Evolutionary conservation across 1,140 invertebrate species (phyloP).

Genomic region (Gonatopus flavifemur): DNA sequence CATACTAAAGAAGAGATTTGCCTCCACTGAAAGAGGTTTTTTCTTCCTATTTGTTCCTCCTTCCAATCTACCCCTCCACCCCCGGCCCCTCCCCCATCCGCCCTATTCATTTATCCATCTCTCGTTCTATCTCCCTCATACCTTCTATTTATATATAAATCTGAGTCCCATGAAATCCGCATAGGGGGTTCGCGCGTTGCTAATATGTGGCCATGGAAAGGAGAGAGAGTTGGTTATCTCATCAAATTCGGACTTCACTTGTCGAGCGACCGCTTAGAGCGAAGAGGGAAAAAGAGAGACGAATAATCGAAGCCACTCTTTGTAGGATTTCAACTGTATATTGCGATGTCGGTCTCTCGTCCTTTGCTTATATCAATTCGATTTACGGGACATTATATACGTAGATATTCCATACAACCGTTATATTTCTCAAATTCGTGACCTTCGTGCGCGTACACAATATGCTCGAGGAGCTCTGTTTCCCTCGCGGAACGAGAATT

Average conservation of each 20-base stretch:
- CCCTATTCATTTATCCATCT: not conserved
- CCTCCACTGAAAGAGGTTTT: slow-evolving; percentile 51
- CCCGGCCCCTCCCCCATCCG: slow-evolving; percentile 2
- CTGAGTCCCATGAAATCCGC: not conserved
- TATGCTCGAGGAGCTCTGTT: too few species aligned
- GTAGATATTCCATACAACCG: too few species aligned
- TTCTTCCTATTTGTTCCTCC: slow-evolving; percentile 29
- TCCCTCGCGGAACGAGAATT: too few species aligned
- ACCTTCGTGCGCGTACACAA: too few species aligned
- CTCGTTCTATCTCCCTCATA: not conserved
- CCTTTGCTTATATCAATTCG: too few species aligned
- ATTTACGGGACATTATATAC: too few species aligned
- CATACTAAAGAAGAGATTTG: slow-evolving; percentile 56
- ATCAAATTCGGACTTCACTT: slow-evolving; percentile 53
- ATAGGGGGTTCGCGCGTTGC: slow-evolving; percentile 3
- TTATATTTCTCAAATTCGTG: too few species aligned
- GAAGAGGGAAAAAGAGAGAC: slow-evolving; percentile 8
- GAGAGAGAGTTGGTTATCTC: slow-evolving; percentile 51
- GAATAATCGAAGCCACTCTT: slow-evolving; percentile 38
- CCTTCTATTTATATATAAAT: too few species aligned
- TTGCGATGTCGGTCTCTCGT: too few species aligned
- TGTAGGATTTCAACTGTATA: slow-evolving; percentile 53
- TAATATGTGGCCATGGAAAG: slow-evolving; percentile 40
- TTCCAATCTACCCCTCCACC: slow-evolving; percentile 2
- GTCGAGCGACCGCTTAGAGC: slow-evolving; percentile 23